A percentile compares a stretch with the other conserved stretches of the same genome.
These are phyloP conservation scores for Drosophila fulvimacula DNA, from an alignment of 2,888 invertebrate species.

Conservation along the genomic window DNA sequence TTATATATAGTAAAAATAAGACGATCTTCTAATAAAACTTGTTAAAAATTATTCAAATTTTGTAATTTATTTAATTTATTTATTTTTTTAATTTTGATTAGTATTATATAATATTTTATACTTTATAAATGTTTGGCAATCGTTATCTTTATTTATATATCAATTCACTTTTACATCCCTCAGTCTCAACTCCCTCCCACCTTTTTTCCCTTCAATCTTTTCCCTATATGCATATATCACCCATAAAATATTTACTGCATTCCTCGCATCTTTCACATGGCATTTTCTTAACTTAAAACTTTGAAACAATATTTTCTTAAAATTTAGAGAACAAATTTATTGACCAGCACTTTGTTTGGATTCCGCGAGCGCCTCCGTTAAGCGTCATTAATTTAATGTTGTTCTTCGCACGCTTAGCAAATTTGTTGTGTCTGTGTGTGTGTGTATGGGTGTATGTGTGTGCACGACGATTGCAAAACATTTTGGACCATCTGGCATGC, in stretches of 20 bases:
- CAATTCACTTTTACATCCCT: background rate
- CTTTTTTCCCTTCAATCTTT: background rate
- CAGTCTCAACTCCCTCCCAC: background rate
- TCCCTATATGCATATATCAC: background rate
- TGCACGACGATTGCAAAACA: conserved; percentile 36
- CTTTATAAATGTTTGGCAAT: background rate
- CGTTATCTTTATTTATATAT: background rate
- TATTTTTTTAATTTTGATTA: no score
- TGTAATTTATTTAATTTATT: no score
- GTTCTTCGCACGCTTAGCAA: conserved; percentile 31
- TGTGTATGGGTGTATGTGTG: background rate
- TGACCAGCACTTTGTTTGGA: conserved; percentile 30
- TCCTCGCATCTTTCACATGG: background rate
- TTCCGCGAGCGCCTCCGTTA: conserved; percentile 21
- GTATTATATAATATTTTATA: no score
- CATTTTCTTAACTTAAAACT: background rate
- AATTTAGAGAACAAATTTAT: conserved; percentile 22
- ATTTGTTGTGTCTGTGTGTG: conserved; percentile 4
- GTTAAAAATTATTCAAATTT: no score
- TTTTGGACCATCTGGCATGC: conserved; percentile 61
- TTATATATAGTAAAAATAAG: no score
- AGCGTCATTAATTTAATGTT: conserved; percentile 60
- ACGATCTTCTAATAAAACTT: background rate
- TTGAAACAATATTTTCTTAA: conserved; percentile 7
- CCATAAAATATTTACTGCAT: background rate